Base-by-base conservation (phyloP, 2,888 invertebrate genomes). In the Anthophora plumipes region DNA sequence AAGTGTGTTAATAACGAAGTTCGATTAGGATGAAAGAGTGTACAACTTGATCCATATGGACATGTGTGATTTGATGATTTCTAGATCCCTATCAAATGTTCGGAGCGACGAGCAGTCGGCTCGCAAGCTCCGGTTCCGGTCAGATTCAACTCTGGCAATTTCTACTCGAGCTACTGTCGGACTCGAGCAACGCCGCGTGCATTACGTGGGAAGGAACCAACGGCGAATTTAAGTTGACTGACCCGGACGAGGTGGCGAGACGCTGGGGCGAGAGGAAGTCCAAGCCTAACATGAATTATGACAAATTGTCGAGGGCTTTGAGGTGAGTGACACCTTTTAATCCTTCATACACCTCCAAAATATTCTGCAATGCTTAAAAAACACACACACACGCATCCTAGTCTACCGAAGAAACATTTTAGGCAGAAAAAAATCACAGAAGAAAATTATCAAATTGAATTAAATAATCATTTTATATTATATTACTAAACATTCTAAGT, bases 131-230 rank as follows among this genome's bases (percentile, higher is more conserved):
- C 95, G 98, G 97, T 92, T 98, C 98, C 52, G 99, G 99, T 46
- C 99, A 99, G 94, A 99, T 99, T 91, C 99, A 99, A 93, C 95
- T 99, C 88, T 99, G 99, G 99, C 99, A 99, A 95, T 99, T 99
- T 94, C 96, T 99, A 55, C 95, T 99, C 89, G 99, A 99, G 94
- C 95, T 99, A 69, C 95, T 99, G 88, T 98, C 98, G 85, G 99
- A 99, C 94, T 98, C 98, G 57, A 97, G 97, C 92, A 99, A 99
- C 94, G 97, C 98, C 3, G 97, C 97, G 91, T 98, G 98, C 94
- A 99, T 99, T 94, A 98, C 99, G 86, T 99, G 99, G 99, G 99
- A 99, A 94, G 99, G 99, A 46, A 98, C 98, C 88, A 98, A 99
- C 93, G 99, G 99, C 37, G 99, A 99, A 94, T 99, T 99, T 95